Base-by-base conservation (phyloP, 2,113 vertebrate species). In the Chiloscyllium plagiosum region DNA sequence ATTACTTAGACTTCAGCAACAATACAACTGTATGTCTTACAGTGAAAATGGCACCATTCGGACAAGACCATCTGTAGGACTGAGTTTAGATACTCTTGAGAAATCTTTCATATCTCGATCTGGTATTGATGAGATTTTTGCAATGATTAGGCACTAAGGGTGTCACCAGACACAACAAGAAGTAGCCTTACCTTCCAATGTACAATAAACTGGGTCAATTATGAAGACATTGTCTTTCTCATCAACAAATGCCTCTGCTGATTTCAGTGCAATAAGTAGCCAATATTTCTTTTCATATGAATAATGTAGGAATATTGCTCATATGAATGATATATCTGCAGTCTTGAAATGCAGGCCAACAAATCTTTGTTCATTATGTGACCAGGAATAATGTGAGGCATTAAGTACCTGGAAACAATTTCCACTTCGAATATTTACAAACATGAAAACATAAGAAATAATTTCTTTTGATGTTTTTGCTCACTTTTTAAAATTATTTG, bases 311-410 rank as follows among this genome's bases (percentile, higher is more conserved):
- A 61, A 8, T 61, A 61, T 61, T 0, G 6, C 7, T 8, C 56
- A 61, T 61, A 61, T 97, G 97, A 96, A 97, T 97, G 97, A 97
- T 97, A 97, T 97, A 96, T 0, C 72, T 96, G 96, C 96, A 96
- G 96, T 97, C 97, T 96, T 96, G 96, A 97, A 94, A 69, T 42
- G 37, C 92, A 97, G 96, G 96, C 96, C 96, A 97, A 97, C 96
- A 97, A 96, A 97, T 97, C 96, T 96, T 97, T 97, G 97, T 96
- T 96, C 96, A 96, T 96, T 97, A 96, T 96, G 15, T 96, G 96
- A 97, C 89, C 97, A 97, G 96, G 97, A 97, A 97, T 96, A 68
- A 97, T 97, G 96, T 95, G 97, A 96, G 96, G 96, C 96, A 85
- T 96, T 95, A 96, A 68, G 96, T n/a, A 56, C 17, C 87, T 61